Base-by-base conservation (phyloP, 1,140 invertebrate genomes). In the Vollenhovia emeryi region DNA sequence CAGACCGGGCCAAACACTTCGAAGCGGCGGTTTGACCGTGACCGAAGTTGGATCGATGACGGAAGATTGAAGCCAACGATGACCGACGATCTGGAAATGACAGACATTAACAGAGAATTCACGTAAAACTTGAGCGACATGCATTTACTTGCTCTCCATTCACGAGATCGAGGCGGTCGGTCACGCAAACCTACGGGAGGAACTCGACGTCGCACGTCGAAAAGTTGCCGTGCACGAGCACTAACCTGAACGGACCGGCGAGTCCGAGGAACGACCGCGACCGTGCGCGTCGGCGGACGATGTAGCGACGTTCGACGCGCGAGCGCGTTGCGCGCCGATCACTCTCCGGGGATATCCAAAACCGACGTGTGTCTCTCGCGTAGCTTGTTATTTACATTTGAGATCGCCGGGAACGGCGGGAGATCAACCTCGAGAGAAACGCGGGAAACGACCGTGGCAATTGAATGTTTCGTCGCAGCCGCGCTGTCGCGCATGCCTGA, bases 191-290 rank as follows among this genome's bases (percentile, higher is more conserved):
- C 1, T 18, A 21, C 1, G 15, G 48, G 15, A 21, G 45, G 33
- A 9, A 52, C 3, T 21, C 1, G 21, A 83, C 21, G 2, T 48
- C 15, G 5, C 11, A 45, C 5, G 7, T 13, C 4, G 24, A 24
- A 3, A 11, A 6, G 1, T 43, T 7, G 5, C 13, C 1, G 0
- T 0, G 13, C 21, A 43, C 24, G 21, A 8, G 40, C n/a, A n/a
- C 36, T 87, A 87, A 87, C 73, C 86, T 88, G 11, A 13, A 30
- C 11, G 13, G 7, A 36, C 18, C 21, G 21, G 8, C 5, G 9
- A 73, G 27, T 84, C 62, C 27, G n/a, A 6, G 5, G 0, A 48
- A 13, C 24, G 24, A 21, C n/a, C n/a, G n/a, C n/a, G n/a, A n/a
- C n/a, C n/a, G n/a, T n/a, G n/a, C n/a, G n/a, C 27, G 9, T n/a